Conservation (phyloP, 1,140 invertebrate species). For the Stegodyphus dumicola region DNA sequence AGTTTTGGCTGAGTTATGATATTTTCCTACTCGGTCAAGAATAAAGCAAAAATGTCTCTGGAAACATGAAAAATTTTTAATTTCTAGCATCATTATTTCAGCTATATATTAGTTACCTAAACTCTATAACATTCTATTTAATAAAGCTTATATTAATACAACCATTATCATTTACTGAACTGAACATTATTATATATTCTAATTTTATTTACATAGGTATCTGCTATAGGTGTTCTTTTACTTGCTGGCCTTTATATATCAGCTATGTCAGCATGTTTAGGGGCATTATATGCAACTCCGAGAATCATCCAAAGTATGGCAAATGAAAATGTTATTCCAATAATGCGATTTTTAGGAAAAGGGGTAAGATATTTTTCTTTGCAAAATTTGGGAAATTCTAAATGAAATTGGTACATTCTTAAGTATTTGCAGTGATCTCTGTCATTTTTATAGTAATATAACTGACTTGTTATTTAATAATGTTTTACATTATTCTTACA, state of each 20-base stretch:
- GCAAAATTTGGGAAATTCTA: too few relatives aligned
- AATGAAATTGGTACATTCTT: too few relatives aligned
- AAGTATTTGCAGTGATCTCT: too few relatives aligned
- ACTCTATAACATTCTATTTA: background rate
- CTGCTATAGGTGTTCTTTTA: conserved; percentile 78
- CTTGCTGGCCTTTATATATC: conserved; percentile 93
- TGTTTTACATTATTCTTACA: too few relatives aligned
- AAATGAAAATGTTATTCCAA: conserved; percentile 93
- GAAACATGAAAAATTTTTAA: too few relatives aligned
- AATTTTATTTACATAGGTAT: conserved; percentile 66
- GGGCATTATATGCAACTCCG: conserved; percentile 94
- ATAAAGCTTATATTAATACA: background rate
- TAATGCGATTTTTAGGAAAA: conserved; percentile 84
- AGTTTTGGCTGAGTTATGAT: too few relatives aligned
- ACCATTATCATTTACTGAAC: background rate
- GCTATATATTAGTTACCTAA: too few relatives aligned
- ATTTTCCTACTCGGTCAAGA: too few relatives aligned
- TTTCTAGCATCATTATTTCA: too few relatives aligned
- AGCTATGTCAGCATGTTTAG: conserved; percentile 93
- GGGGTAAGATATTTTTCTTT: conserved; percentile 76
- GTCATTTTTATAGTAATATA: too few relatives aligned
- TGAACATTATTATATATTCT: background rate
- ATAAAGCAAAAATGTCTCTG: too few relatives aligned
- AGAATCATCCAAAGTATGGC: conserved; percentile 94
- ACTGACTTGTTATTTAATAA: too few relatives aligned